Evolutionary conservation across 2,797 vertebrate genomes (phyloP).

Genomic region (Brachyalestes nurse): DNA sequence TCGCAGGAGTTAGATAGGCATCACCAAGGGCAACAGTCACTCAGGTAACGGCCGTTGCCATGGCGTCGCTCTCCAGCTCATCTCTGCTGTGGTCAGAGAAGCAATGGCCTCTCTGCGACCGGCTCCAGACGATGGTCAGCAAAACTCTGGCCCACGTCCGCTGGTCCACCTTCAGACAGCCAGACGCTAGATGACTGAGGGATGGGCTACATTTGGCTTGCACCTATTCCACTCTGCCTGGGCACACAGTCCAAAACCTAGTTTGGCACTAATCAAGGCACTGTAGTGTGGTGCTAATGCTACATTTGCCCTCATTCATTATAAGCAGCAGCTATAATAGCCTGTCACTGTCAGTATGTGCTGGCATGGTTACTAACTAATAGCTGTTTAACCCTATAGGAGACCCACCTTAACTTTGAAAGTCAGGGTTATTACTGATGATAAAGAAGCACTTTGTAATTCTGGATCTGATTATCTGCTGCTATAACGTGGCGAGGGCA

Average conservation of each 20-base stretch:
- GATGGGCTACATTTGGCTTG: neutral
- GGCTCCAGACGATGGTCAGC: neutral
- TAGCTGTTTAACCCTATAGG: neutral
- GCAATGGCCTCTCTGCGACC: neutral
- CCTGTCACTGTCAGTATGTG: neutral
- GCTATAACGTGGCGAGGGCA: neutral
- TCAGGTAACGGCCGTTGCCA: constrained; percentile 35
- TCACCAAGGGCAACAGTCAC: constrained; percentile 13
- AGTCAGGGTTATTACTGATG: neutral
- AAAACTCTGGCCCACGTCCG: neutral
- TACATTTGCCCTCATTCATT: constrained; percentile 15
- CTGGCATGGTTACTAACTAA: neutral
- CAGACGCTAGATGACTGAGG: neutral
- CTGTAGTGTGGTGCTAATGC: neutral
- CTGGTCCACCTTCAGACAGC: constrained; percentile 2
- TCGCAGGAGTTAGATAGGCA: neutral
- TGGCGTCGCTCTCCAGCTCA: constrained; percentile 24
- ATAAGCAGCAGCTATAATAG: neutral
- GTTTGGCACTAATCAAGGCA: constrained; percentile 2
- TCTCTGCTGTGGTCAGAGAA: neutral
- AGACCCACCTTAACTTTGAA: neutral
- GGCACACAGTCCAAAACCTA: neutral
- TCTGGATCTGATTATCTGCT: neutral
- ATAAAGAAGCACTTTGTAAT: too few relatives aligned
- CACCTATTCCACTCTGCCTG: neutral